A percentile compares a stretch with the other conserved stretches of the same genome.
Conservation (phyloP, 2,888 invertebrate genomes). For the Cynaeus angustus region DNA sequence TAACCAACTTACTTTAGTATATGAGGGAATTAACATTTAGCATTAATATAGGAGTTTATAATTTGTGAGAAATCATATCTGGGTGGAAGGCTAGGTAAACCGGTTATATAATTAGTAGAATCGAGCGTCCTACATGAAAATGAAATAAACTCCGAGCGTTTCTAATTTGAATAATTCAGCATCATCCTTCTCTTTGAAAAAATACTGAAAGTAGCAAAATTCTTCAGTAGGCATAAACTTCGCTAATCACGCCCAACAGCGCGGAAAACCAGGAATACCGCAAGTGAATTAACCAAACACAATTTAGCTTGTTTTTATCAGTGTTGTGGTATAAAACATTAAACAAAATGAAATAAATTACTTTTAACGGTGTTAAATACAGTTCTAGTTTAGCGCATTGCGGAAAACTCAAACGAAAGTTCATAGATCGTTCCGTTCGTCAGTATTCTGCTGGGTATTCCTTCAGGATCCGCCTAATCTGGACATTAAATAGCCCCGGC, state of each 20-base stretch:
- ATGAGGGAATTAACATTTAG: not conserved
- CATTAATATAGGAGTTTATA: not conserved
- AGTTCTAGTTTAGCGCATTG: conserved; percentile 51
- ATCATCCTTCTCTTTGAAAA: conserved; percentile 6
- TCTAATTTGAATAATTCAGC: conserved; percentile 26
- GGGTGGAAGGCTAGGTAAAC: not conserved
- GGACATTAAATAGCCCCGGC: conserved; percentile 48
- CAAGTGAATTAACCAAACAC: conserved; percentile 36
- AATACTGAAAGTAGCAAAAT: conserved; percentile 13
- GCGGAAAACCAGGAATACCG: conserved; percentile 32
- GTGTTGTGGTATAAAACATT: conserved; percentile 39
- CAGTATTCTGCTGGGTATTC: conserved; percentile 48
- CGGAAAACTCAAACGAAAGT: conserved; percentile 47
- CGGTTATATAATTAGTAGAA: conserved; percentile 13
- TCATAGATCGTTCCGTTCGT: conserved; percentile 48
- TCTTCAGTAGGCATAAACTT: conserved; percentile 15
- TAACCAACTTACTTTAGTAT: not conserved
- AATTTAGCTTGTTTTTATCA: conserved; percentile 45
- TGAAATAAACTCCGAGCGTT: conserved; percentile 8
- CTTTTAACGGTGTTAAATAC: conserved; percentile 43
- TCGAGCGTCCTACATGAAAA: conserved; percentile 14
- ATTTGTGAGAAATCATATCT: not conserved
- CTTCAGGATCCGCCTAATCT: conserved; percentile 44
- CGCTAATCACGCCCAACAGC: conserved; percentile 30
- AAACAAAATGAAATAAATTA: conserved; percentile 52